These are phyloP conservation scores for Empis livida DNA, from an alignment of 2,888 invertebrate genomes.

Conservation along the genomic window DNA sequence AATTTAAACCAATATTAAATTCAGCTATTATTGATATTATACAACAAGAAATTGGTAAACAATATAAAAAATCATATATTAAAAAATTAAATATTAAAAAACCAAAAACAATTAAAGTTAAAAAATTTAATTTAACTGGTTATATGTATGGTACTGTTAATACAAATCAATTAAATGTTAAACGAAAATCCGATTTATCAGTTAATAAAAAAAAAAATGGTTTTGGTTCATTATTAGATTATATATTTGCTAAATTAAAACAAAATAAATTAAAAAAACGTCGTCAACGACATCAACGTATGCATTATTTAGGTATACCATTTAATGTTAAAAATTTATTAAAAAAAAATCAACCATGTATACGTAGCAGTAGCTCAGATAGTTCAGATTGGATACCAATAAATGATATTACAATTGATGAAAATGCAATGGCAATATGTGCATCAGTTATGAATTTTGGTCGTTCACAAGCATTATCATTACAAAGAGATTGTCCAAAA, in stretches of 20 bases:
- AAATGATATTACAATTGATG: conserved; percentile 2
- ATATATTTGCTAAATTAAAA: conserved; percentile 18
- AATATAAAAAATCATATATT: conserved; percentile 16
- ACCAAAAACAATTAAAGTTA: conserved; percentile 23
- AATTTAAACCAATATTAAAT: neutral
- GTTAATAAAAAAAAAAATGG: neutral
- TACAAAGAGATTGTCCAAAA: neutral
- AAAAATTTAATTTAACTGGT: conserved; percentile 31
- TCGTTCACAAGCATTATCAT: too few species aligned
- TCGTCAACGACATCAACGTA: conserved; percentile 10
- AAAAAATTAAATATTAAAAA: conserved; percentile 25
- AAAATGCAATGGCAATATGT: neutral
- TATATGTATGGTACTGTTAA: conserved; percentile 17
- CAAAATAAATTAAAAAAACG: conserved; percentile 2
- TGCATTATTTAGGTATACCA: conserved; percentile 13
- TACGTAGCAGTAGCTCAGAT: conserved; percentile 4
- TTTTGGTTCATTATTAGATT: conserved; percentile 13
- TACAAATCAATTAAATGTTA: neutral
- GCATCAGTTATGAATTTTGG: neutral
- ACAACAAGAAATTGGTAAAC: conserved; percentile 20
- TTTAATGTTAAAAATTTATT: neutral
- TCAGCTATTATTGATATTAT: neutral
- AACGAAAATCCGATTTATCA: neutral
- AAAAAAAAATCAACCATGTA: neutral
- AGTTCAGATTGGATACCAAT: conserved; percentile 29